Conservation (phyloP, 1,140 invertebrate species). For the Batillaria attramentaria region DNA sequence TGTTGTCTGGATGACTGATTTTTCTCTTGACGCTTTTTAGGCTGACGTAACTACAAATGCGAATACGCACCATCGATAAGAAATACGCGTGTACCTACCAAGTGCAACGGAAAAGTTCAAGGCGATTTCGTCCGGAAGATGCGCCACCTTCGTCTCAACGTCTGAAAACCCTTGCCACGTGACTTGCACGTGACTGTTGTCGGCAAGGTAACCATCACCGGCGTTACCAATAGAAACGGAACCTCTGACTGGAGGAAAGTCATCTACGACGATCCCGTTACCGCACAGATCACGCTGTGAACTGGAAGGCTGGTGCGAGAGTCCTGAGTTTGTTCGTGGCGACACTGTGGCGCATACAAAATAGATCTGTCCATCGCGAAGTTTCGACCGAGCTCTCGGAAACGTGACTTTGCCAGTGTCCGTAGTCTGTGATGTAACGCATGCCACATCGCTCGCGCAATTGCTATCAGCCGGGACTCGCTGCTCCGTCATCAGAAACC, state of each 20-base stretch:
- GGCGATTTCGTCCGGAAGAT: neutral
- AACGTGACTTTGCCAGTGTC: neutral
- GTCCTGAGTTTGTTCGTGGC: too few relatives aligned
- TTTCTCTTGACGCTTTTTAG: too few relatives aligned
- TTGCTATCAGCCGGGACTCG: neutral
- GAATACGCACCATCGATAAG: too few relatives aligned
- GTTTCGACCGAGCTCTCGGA: neutral
- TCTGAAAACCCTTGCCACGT: conserved; percentile 47
- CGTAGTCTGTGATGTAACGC: neutral
- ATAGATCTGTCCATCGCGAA: conserved; percentile 6
- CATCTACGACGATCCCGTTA: conserved; percentile 49
- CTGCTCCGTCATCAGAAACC: conserved; percentile 38
- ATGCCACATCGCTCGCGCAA: conserved; percentile 4
- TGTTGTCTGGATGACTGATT: too few relatives aligned
- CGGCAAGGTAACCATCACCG: conserved; percentile 38
- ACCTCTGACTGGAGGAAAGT: conserved; percentile 36
- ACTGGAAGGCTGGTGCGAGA: neutral
- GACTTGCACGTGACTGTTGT: conserved; percentile 19
- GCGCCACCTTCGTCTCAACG: neutral
- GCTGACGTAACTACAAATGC: too few relatives aligned
- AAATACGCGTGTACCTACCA: neutral
- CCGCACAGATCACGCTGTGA: conserved; percentile 34
- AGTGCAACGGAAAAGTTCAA: conserved; percentile 23
- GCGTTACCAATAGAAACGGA: conserved; percentile 32
- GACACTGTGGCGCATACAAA: neutral